phyloP scores from a whole-genome alignment of 2,797 vertebrate genomes.

The Darevskia nairensis region DNA sequence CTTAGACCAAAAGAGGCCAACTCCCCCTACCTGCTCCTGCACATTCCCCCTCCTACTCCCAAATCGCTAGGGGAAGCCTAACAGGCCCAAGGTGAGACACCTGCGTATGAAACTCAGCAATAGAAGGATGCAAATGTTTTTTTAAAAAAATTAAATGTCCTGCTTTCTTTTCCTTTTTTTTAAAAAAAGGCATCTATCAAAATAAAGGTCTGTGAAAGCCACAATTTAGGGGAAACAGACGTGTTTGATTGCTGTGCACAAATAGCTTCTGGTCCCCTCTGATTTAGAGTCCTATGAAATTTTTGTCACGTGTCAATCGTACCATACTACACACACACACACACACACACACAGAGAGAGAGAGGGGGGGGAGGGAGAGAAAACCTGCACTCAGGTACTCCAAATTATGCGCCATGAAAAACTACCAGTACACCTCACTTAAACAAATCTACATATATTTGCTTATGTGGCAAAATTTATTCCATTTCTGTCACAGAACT shows the following conservation, averaged over 20 bases:
- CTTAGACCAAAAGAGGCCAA: slow-evolving; percentile 37
- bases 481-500: neutral
- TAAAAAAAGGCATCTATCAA: slow-evolving; percentile 53
- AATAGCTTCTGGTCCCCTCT: neutral
- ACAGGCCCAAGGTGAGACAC: slow-evolving; percentile 61
- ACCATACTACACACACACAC: neutral
- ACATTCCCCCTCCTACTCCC: neutral
- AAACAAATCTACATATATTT: neutral
- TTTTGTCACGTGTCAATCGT: neutral
- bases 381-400: neutral
- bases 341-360: neutral
- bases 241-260: neutral
- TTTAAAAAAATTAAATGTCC: neutral
- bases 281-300: neutral
- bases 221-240: neutral
- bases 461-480: too few relatives aligned
- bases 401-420: neutral
- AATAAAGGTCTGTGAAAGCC: slow-evolving; percentile 68
- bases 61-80: slow-evolving; percentile 29
- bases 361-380: neutral
- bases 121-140: slow-evolving; percentile 18
- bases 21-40: neutral
- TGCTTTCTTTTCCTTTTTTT: neutral
- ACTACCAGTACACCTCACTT: neutral
- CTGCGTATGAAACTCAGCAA: slow-evolving; percentile 49